Base-by-base conservation (phyloP, 2,888 invertebrate genomes). In the Ophioninae sp. region DNA sequence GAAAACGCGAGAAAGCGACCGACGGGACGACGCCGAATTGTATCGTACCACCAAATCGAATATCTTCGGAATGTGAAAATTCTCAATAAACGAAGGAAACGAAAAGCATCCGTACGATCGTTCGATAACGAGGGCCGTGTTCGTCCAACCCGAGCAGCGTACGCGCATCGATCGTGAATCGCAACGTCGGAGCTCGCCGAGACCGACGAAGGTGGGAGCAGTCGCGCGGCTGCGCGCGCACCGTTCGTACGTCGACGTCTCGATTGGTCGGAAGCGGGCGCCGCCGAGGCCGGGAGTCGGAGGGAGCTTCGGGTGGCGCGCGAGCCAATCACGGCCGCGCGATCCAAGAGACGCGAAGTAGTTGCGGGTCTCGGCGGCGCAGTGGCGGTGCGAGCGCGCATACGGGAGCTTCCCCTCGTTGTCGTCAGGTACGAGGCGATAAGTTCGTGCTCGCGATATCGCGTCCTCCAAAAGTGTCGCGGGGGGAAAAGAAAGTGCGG, bases 11-110 rank as follows among this genome's bases (percentile, higher is more conserved):
- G 50, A 17, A 17, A 73, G 68, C 67, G 76, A 41, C 61, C 77
- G 78, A 64, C 44, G 75, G 77, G 79, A 75, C 73, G 75, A 72
- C 81, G 79, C 57, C 81, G 72, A 68, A 57, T 59, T 68, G 70
- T 67, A 78, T 76, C 78, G 72, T 84, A 81, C 75, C 77, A 73
- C 67, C 72, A 83, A 85, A 85, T 85, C 81, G 83, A 86, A 85
- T 84, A 83, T 77, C 79, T 78, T 78, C 62, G 77, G 50, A 76
- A 80, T 83, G 86, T 81, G 74, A 84, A 50, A 50, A 84, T 77
- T 84, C 72, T 84, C 56, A 79, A 84, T 68, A 65, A 81, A 76
- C 79, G 50, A n/a, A 67, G 50, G 6, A 56, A 37, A 41, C 37
- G 17, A 74, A 64, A 44, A 37, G 20, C 44, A 50, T 30, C 17